These are phyloP conservation scores for Holocentrus rufus DNA, from an alignment of 2,797 vertebrate genomes.

Conservation along the genomic window DNA sequence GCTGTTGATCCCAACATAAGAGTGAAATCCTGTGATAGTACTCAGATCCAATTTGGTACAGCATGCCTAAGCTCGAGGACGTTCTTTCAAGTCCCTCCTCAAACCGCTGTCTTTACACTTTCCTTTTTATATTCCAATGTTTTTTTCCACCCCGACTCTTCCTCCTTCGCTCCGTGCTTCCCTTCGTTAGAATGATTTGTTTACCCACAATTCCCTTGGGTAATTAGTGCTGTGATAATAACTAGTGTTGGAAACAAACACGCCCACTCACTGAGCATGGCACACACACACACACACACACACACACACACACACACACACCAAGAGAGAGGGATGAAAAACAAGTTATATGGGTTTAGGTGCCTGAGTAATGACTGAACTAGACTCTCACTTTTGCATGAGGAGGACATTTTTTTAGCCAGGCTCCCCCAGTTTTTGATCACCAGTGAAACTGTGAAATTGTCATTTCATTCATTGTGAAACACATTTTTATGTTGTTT, in stretches of 20 bases:
- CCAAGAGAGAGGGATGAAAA: constrained; percentile 30
- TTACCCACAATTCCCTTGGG: constrained; percentile 77
- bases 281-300: constrained; percentile 45
- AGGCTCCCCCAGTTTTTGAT: neutral
- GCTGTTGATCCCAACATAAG: too few species aligned
- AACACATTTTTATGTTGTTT: constrained; percentile 19
- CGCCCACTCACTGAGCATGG: constrained; percentile 65
- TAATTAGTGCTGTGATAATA: constrained; percentile 79
- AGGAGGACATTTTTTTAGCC: neutral
- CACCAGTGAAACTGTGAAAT: neutral
- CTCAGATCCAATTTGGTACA: constrained; percentile 24
- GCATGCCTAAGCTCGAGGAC: constrained; percentile 40
- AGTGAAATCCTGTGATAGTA: too few species aligned
- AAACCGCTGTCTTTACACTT: constrained; percentile 35
- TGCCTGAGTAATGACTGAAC: constrained; percentile 10
- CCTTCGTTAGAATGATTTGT: constrained; percentile 76
- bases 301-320: constrained; percentile 26
- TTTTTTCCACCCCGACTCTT: constrained; percentile 49
- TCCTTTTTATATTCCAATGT: constrained; percentile 35
- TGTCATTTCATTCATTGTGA: neutral
- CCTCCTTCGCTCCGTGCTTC: constrained; percentile 50
- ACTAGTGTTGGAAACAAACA: constrained; percentile 77
- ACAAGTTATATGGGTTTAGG: constrained; percentile 44
- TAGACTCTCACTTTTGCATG: neutral
- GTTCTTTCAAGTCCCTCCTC: constrained; percentile 44